These are phyloP conservation scores for Strigamia crassipes DNA, from an alignment of 2,888 invertebrate species.

Conservation along the genomic window DNA sequence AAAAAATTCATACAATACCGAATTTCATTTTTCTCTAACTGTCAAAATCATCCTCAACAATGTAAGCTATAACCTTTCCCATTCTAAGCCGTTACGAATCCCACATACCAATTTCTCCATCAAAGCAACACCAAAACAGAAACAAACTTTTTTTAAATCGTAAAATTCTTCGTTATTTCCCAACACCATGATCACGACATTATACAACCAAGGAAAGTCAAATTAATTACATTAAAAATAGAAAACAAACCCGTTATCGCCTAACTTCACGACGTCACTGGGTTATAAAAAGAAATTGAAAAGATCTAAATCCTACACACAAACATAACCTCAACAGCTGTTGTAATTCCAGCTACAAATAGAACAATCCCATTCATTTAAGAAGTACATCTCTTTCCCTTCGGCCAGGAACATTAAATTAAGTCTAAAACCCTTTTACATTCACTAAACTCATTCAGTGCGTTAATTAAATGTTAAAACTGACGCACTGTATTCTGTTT, in stretches of 20 bases:
- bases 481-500: background rate
- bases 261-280: background rate
- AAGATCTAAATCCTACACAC: background rate
- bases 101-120: background rate
- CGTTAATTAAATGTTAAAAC: background rate
- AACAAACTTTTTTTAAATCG: background rate
- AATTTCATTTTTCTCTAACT: background rate
- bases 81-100: background rate
- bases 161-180: background rate
- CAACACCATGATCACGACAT: background rate
- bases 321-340: constrained; percentile 18
- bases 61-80: background rate
- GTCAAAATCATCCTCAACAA: background rate
- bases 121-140: background rate
- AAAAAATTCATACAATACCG: background rate
- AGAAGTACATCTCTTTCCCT: background rate
- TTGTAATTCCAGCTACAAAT: constrained; percentile 8
- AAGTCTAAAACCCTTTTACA: background rate
- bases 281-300: constrained; percentile 3
- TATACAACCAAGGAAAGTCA: background rate
- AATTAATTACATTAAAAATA: constrained; percentile 22
- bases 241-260: constrained; percentile 26
- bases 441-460: background rate
- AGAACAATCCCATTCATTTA: background rate
- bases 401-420: background rate